Evolutionary conservation across 2,888 invertebrate genomes (phyloP), one percentile per base, ranked within the genome.

Genomic region (Calameuta pallipes): DNA sequence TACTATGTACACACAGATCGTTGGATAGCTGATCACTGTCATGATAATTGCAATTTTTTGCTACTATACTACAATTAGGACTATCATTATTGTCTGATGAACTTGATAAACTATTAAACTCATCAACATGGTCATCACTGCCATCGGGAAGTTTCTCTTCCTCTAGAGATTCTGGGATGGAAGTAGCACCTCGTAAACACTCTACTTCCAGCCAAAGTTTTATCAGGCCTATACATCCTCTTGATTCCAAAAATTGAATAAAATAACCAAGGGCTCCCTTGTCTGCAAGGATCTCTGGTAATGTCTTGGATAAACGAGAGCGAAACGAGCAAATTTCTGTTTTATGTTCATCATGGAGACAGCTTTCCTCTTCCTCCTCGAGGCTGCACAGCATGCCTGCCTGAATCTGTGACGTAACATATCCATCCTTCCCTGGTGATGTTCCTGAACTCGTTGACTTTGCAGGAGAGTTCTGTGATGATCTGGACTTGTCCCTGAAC

Each of bases 211-310:
- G 90, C 94, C 95, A 96, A 90, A 96, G 96, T 90, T 95, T 95
- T 1, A 97, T 93, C 56, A 95, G 92, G 33, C 93, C 91, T 78
- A 95, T 91, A 77, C 94, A 94, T 79, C 94, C 94, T 82, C 94
- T 93, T n/a, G 94, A 93, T 87, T 97, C 97, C 94, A 98, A 94
- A 91, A 95, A 98, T 87, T 97, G 96, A 78, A 97, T 94, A 90
- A 98, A 97, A 91, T 97, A 96, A 74, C 95, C 95, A 36, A 98
- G 92, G 78, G 96, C 96, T 89, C 95, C 95, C 89, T 96, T 96
- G 91, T 97, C 97, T 36, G 93, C 92, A 30, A 98, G 93, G 83
- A 97, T 94, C 87, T 97, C 96, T 80, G 93, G 92, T 80, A 98
- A 92, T 76, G 94, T 95, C 92, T 96, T 94, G 6, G 96, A 96